These are phyloP conservation scores for Planiliza haematocheilus DNA, from an alignment of 2,113 vertebrate species.

Conservation along the genomic window DNA sequence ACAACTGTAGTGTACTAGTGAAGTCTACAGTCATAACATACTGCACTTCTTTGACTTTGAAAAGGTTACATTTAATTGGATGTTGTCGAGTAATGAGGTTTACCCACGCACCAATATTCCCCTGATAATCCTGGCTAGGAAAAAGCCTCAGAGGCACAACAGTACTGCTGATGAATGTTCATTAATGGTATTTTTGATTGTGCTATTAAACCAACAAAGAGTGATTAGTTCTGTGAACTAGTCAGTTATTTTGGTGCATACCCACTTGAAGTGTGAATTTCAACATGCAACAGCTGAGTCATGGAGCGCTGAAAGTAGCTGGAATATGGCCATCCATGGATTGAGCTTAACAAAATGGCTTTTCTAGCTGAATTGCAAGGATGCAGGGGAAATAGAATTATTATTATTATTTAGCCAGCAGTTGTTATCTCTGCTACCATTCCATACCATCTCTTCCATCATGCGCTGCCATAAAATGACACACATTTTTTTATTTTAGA, in stretches of 20 bases:
- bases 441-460: too few relatives aligned
- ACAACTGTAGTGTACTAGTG: neutral
- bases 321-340: too few relatives aligned
- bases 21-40: constrained; percentile 10
- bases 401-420: too few relatives aligned
- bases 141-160: constrained; percentile 27
- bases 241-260: constrained; percentile 37
- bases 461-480: too few relatives aligned
- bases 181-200: constrained; percentile 36
- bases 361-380: too few relatives aligned
- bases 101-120: constrained; percentile 54
- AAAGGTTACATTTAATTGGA: constrained; percentile 51
- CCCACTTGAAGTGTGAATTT: too few relatives aligned
- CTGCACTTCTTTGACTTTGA: constrained; percentile 43
- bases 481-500: too few relatives aligned
- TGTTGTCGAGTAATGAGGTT: constrained; percentile 47
- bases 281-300: neutral
- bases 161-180: constrained; percentile 41
- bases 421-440: too few relatives aligned
- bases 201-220: constrained; percentile 27
- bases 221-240: constrained; percentile 24
- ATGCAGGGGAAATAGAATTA: too few relatives aligned
- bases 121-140: constrained; percentile 36
- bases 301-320: too few relatives aligned
- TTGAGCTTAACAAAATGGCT: too few relatives aligned